A percentile compares a stretch with the other conserved stretches of the same genome.
phyloP scores from a whole-genome alignment of 2,797 vertebrate genomes.

The Danionella dracula region DNA sequence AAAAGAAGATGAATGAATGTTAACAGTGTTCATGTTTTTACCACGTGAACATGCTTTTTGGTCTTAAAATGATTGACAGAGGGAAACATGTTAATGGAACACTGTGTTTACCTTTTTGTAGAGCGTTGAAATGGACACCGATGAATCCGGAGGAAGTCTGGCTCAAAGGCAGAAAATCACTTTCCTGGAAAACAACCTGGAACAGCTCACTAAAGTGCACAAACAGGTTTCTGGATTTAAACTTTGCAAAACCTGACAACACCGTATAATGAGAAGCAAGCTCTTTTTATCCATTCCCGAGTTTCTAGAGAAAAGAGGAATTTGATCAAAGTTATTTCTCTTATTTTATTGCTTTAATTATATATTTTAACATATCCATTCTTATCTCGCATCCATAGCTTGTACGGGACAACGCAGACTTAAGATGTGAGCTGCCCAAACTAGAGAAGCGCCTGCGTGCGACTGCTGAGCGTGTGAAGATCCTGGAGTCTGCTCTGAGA shows the following conservation, averaged over 20 bases:
- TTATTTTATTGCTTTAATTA: not conserved
- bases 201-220: conserved; percentile 94
- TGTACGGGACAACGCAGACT: conserved; percentile 93
- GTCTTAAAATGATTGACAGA: no score
- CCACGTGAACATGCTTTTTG: no score
- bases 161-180: conserved; percentile 95
- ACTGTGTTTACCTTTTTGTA: conserved; percentile 44
- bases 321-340: no score
- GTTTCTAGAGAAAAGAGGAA: no score
- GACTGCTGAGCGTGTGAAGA: conserved; percentile 88
- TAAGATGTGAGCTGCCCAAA: conserved; percentile 95
- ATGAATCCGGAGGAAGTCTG: conserved; percentile 88
- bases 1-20: no score
- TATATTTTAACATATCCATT: not conserved
- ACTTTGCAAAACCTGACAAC: not conserved
- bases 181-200: conserved; percentile 95
- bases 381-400: conserved; percentile 61
- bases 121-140: conserved; percentile 83
- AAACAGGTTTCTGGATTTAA: conserved; percentile 56
- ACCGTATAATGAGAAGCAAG: no score
- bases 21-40: no score
- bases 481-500: conserved; percentile 82
- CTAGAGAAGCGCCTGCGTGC: conserved; percentile 91
- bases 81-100: no score
- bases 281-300: no score